Base-by-base conservation (phyloP, 2,113 vertebrate genomes). In the Xiphophorus hellerii region DNA sequence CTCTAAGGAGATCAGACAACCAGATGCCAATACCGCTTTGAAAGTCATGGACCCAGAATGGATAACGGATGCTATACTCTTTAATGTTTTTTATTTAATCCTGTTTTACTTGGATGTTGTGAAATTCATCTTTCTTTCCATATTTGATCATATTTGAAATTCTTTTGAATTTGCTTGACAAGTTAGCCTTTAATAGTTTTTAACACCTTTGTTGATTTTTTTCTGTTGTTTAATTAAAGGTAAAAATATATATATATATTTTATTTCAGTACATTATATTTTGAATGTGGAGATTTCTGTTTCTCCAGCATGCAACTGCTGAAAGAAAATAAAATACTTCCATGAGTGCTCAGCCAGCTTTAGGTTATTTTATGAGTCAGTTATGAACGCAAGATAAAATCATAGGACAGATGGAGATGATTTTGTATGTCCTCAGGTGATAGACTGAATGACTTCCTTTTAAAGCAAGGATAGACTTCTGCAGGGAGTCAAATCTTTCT, bases 321-420 rank as follows among this genome's bases (percentile, higher is more conserved):
- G 35, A 54, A 8, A 54, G 17, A 54, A 9, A 22, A 54, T 9
- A 54, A 54, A 20, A 9, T 0, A 54, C 51, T 54, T 20, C 7
- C 7, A 22, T 25, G 17, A 25, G 22, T 54, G 6, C 51, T 58
- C 10, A n/a, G 22, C 0, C 7, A 58, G 6, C 51, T 58, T 58
- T 58, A 25, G 51, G 22, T 25, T 25, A 25, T 33, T 64, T 64
- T 20, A 33, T 64, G 7, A 33, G 17, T 33, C 12, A 10, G 5
- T 54, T 58, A 31, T 54, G 35, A 74, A 48, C 28, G 84, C 31
- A 66, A 72, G 27, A 66, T 65, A 3, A 76, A 87, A 62, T 69
- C 54, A n/a, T 58, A 7, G 5, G 20, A 39, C 39, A 65, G 51
- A 77, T 10, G 0, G 3, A 58, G 30, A 63, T 27, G 25, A 63